Conservation (phyloP, 2,888 invertebrate species). For the Gibbula magus region DNA sequence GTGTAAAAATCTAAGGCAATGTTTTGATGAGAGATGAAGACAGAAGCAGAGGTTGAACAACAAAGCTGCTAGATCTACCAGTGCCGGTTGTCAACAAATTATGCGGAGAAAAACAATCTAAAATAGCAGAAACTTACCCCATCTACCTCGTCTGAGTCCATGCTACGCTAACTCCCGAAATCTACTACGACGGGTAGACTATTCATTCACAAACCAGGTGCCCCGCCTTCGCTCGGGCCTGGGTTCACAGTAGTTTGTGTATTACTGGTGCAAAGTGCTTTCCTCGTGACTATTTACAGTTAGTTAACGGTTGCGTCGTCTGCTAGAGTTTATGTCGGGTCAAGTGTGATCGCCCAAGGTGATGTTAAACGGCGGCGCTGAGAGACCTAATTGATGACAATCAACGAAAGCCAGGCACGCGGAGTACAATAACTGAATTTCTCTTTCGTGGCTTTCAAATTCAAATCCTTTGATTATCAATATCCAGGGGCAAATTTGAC, state of each 20-base stretch:
- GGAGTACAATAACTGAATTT: background rate
- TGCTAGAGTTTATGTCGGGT: background rate
- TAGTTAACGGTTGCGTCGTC: background rate
- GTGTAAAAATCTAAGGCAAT: no score
- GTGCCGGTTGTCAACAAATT: no score
- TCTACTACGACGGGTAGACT: background rate
- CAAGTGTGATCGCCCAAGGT: background rate
- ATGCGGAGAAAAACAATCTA: no score
- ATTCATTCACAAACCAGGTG: constrained; percentile 7
- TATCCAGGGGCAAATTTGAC: no score
- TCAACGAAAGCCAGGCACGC: background rate
- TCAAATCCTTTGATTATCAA: no score
- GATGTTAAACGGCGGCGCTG: background rate
- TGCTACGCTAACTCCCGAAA: background rate
- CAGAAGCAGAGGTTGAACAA: no score
- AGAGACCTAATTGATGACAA: background rate
- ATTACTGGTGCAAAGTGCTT: background rate
- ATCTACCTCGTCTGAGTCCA: background rate
- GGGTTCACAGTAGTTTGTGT: background rate
- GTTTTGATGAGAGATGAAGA: no score
- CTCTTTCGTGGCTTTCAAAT: no score
- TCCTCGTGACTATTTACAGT: background rate
- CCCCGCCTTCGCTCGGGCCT: constrained; percentile 1
- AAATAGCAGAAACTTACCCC: background rate
- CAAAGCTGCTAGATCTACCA: no score